Base-by-base conservation (phyloP, 2,888 invertebrate species). In the Hipparchia semele region DNA sequence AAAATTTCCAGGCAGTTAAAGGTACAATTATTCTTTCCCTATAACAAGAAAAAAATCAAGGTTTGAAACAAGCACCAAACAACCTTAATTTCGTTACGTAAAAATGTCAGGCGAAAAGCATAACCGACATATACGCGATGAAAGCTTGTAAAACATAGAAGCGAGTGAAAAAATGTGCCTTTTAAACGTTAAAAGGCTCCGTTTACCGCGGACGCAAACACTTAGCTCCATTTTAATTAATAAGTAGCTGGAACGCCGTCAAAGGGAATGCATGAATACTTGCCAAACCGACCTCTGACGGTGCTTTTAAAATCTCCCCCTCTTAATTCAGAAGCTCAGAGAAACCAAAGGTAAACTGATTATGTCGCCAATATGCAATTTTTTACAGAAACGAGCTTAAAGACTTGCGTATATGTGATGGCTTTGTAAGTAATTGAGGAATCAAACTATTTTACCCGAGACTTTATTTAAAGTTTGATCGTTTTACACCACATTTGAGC, bases 241-340 rank as follows among this genome's bases (percentile, higher is more conserved):
- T 92, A 94, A 93, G 93, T 92, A 93, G 92, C 91, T 85, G 86
- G 85, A 86, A 88, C 91, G 87, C 82, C 90, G 90, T 92, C 92
- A 94, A 94, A 94, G 94, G 90, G 94, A 94, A 94, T 94, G 91
- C 89, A 90, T 92, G 94, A 94, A 92, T 93, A 93, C 93, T 92
- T 91, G 83, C 84, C 82, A 84, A 87, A 87, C 87, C 88, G 84
- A 89, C 88, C 89, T 89, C 88, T 84, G 83, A 83, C 87, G 87
- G 86, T 80, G 92, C 92, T 93, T 93, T 94, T 91, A 93, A 93
- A 93, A 91, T 87, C 85, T 86, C 87, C 89, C 90, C 88, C 89
- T 84, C 88, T 89, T 90, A 90, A 89, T 90, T 87, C 85, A 82
- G 81, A 82, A 86, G 87, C 87, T 87, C 88, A 86, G 90, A 89